A percentile compares a stretch with the other conserved stretches of the same genome.
Conservation (phyloP, 2,888 invertebrate species). For the Lepidocyrtoides sp. region DNA sequence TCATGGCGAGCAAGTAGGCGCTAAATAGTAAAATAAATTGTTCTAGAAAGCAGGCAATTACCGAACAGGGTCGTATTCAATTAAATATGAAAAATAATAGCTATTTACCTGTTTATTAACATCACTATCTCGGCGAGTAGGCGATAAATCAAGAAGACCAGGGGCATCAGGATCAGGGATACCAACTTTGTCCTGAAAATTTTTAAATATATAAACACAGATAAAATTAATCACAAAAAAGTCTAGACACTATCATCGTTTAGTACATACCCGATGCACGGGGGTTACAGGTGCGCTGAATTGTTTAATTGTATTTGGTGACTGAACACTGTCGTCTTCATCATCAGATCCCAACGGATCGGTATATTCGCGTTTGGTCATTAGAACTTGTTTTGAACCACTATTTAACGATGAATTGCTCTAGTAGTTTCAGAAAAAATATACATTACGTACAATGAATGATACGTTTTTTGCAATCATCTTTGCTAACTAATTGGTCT, state of each 20-base stretch:
- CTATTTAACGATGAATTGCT: conserved; percentile 63
- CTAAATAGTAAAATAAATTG: conserved; percentile 87
- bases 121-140: conserved; percentile 85
- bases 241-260: too few relatives aligned
- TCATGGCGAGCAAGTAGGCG: conserved; percentile 93
- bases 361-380: conserved; percentile 94
- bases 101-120: conserved; percentile 83
- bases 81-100: neutral
- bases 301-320: conserved; percentile 78
- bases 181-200: conserved; percentile 69
- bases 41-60: neutral
- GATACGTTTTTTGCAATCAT: neutral
- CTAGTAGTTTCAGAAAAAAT: conserved; percentile 7
- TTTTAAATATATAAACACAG: neutral
- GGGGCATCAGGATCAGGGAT: conserved; percentile 85
- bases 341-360: conserved; percentile 97
- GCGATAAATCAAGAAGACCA: conserved; percentile 86
- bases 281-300: conserved; percentile 84
- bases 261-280: conserved; percentile 77
- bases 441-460: neutral
- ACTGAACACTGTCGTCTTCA: conserved; percentile 88
- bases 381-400: conserved; percentile 87
- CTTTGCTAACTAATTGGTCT: too few relatives aligned
- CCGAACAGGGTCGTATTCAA: too few relatives aligned
- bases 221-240: too few relatives aligned